Base-by-base conservation (phyloP, 2,888 invertebrate species). In the Fissipunctia ypsillon region DNA sequence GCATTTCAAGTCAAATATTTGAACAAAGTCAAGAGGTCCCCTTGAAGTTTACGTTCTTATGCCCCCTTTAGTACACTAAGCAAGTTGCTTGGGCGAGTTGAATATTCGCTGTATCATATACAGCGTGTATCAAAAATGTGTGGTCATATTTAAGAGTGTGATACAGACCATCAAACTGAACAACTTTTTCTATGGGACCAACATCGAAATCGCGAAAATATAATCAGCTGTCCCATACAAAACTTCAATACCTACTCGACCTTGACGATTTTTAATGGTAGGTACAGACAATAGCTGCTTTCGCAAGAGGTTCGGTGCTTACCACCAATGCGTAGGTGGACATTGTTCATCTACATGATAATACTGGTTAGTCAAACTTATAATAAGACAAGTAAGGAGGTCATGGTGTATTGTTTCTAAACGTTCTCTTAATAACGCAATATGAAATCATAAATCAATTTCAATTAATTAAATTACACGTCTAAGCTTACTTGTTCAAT, bases 1-100 rank as follows among this genome's bases (percentile, higher is more conserved):
- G 87, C 87, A 87, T 89, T 88, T 89, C 88, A 88, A 91, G 87
- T 90, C 90, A 93, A 94, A 94, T 92, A 93, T 94, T 93, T 91
- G 91, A 89, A 88, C 91, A 83, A 88, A 90, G 90, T 88, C 90
- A 86, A 82, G 84, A 90, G 90, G 89, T 89, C 89, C 88, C 84
- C 85, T 83, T 81, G 61, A 85, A 91, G 89, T 91, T 90, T 90
- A 90, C 84, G 84, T 83, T 81, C 75, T 87, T 83, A 85, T 85
- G 87, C 84, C 63, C 38, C 85, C 83, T 88, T 90, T 85, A 83
- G 74, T 78, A 69, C 73, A 66, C n/a, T 60, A 70, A 71, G 76
- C 66, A 64, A 82, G 87, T 82, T 71, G 57, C 64, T 65, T 56
- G 45, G 14, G 48, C 57, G n/a, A 85, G 41, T 41, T 25, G 19